Evolutionary conservation across 2,888 invertebrate genomes (phyloP).

Genomic region (Epirrhoe alternata): DNA sequence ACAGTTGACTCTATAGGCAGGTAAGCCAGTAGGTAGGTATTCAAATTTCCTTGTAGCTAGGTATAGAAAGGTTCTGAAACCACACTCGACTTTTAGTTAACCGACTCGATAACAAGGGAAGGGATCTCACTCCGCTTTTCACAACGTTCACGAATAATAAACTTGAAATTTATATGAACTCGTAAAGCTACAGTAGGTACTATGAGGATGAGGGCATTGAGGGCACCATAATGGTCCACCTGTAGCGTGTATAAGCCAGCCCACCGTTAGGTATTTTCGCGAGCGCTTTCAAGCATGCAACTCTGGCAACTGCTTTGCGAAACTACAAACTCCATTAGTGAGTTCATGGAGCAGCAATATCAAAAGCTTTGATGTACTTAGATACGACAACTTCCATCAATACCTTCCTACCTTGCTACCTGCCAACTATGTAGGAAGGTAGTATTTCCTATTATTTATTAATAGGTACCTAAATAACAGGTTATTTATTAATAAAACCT

Average conservation of each 20-base stretch:
- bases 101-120: constrained; percentile 18
- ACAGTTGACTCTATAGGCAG: too few relatives aligned
- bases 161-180: constrained; percentile 54
- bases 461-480: too few relatives aligned
- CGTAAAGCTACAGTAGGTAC: constrained; percentile 55
- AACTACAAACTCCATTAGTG: constrained; percentile 21
- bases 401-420: too few relatives aligned
- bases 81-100: constrained; percentile 23
- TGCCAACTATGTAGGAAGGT: too few relatives aligned
- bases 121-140: constrained; percentile 38
- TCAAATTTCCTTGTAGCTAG: too few relatives aligned
- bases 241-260: constrained; percentile 55
- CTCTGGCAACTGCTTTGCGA: constrained; percentile 36
- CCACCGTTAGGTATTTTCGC: constrained; percentile 46
- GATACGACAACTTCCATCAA: too few relatives aligned
- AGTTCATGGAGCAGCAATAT: neutral
- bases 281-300: too few relatives aligned
- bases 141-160: constrained; percentile 50
- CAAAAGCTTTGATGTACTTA: constrained; percentile 1
- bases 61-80: neutral
- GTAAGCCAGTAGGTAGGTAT: too few relatives aligned
- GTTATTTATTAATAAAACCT: too few relatives aligned
- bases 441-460: too few relatives aligned
- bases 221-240: constrained; percentile 53
- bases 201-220: constrained; percentile 36